phyloP scores from a whole-genome alignment of 2,113 vertebrate species.

The Epinephelus cyanopodus region DNA sequence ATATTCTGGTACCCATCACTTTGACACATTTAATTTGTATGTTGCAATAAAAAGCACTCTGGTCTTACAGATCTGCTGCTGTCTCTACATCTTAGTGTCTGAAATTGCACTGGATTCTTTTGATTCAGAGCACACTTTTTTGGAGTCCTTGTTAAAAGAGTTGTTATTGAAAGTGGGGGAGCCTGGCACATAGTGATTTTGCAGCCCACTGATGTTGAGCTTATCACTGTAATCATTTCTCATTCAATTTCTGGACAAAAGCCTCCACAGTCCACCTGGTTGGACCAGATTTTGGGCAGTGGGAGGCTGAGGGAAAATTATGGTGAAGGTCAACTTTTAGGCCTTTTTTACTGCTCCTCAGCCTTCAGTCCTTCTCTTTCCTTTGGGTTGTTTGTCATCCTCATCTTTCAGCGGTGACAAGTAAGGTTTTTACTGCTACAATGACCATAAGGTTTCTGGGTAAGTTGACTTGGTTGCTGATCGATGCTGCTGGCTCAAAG shows the following conservation, averaged over 20 bases:
- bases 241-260: conserved; percentile 74
- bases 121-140: conserved; percentile 64
- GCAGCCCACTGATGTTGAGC: conserved; percentile 60
- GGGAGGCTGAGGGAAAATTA: conserved; percentile 48
- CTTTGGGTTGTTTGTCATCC: conserved; percentile 22
- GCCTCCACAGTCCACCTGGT: conserved; percentile 54
- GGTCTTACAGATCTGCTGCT: conserved; percentile 14
- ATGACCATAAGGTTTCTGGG: not conserved
- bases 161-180: conserved; percentile 69
- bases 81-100: conserved; percentile 30
- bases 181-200: conserved; percentile 67
- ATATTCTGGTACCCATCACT: conserved; percentile 12
- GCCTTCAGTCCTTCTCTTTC: conserved; percentile 12
- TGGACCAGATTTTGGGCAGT: conserved; percentile 45
- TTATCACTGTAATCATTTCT: conserved; percentile 77
- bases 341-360: not conserved
- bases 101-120: conserved; percentile 63
- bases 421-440: not conserved
- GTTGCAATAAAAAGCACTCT: conserved; percentile 48
- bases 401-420: not conserved
- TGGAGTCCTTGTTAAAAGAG: conserved; percentile 60
- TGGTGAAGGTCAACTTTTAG: conserved; percentile 38
- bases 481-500: not conserved
- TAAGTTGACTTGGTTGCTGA: not conserved
- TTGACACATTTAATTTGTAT: conserved; percentile 27